phyloP scores from a whole-genome alignment of 2,888 invertebrate genomes.

The Lissonota sp. region DNA sequence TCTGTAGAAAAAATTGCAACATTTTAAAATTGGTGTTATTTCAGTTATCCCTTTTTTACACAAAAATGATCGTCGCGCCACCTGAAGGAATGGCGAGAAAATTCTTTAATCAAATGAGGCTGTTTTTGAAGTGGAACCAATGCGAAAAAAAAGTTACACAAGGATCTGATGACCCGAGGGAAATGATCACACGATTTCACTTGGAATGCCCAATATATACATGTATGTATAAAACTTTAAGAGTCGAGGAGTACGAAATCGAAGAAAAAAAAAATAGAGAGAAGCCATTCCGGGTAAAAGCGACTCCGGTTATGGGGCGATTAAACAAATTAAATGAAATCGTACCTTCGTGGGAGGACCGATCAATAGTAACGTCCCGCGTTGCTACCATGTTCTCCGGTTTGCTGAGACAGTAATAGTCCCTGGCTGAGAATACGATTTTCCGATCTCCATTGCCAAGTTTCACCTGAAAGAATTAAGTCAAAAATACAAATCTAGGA shows the following conservation, averaged over 20 bases:
- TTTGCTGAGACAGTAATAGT: slow-evolving; percentile 70
- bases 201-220: too few species aligned
- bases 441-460: slow-evolving; percentile 60
- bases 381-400: slow-evolving; percentile 64
- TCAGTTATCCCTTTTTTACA: too few species aligned
- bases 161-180: too few species aligned
- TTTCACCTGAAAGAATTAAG: slow-evolving; percentile 63
- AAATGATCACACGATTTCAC: too few species aligned
- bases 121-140: too few species aligned
- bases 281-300: slow-evolving; percentile 36
- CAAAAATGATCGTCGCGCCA: too few species aligned
- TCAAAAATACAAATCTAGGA: neutral
- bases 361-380: slow-evolving; percentile 73
- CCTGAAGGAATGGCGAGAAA: too few species aligned
- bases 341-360: slow-evolving; percentile 73
- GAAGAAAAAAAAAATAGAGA: slow-evolving; percentile 15
- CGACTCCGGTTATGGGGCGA: slow-evolving; percentile 33
- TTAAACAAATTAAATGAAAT: slow-evolving; percentile 60
- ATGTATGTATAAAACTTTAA: neutral
- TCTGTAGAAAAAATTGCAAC: too few species aligned
- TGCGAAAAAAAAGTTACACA: too few species aligned
- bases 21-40: too few species aligned
- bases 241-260: neutral
- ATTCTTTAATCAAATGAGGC: too few species aligned
- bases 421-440: slow-evolving; percentile 66